Conservation (phyloP, 2,797 vertebrate species). For the Rhadinocentrus ornatus region DNA sequence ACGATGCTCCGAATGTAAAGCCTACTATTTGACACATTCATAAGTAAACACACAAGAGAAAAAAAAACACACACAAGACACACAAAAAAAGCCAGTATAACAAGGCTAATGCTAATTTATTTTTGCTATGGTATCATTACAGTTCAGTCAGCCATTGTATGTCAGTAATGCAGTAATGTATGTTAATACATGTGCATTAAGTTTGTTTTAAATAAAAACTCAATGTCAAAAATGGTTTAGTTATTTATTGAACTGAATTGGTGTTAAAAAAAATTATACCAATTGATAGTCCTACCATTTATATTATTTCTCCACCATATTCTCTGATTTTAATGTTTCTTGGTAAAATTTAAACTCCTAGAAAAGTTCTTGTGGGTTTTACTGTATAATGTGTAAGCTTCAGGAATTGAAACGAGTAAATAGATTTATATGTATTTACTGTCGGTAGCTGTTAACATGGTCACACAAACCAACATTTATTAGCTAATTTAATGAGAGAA, state of each 20-base stretch:
- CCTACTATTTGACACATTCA: conserved; percentile 32
- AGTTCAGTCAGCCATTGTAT: background rate
- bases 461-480: background rate
- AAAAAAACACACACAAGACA: background rate
- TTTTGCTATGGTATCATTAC: background rate
- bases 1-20: conserved; percentile 78
- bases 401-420: too few species aligned
- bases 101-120: background rate
- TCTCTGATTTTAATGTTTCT: too few species aligned
- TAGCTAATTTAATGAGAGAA: background rate
- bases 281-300: too few species aligned
- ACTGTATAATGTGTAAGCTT: too few species aligned
- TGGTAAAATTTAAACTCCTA: too few species aligned
- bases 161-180: background rate
- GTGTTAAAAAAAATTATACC: background rate
- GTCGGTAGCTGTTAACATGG: too few species aligned
- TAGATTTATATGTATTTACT: too few species aligned
- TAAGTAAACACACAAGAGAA: background rate
- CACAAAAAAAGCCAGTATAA: background rate
- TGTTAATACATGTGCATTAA: background rate
- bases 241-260: background rate
- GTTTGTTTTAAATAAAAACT: background rate
- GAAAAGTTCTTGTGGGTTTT: too few species aligned
- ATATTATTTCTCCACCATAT: too few species aligned
- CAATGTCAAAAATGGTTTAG: background rate